phyloP scores from a whole-genome alignment of 1,140 invertebrate species.

The Notospermus geniculatus region DNA sequence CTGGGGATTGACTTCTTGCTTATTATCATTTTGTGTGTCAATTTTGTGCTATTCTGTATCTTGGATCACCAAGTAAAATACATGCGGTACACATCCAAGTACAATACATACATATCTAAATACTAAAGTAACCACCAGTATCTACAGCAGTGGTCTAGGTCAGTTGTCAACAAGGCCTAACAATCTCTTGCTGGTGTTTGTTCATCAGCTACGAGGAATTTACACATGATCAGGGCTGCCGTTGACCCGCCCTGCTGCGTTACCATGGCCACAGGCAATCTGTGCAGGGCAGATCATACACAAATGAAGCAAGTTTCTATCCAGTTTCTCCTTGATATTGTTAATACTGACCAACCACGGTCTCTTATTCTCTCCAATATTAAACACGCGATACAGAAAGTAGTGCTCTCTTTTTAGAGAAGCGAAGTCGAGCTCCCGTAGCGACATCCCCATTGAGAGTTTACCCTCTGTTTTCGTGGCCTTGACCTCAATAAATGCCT shows the following conservation, averaged over 20 bases:
- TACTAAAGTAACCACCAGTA: no score
- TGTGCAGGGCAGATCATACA: conserved; percentile 4
- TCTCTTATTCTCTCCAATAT: conserved; percentile 2
- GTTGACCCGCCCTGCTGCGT: not conserved
- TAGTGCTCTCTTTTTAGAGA: conserved; percentile 6
- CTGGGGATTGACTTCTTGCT: no score
- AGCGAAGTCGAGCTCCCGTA: conserved; percentile 15
- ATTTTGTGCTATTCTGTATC: no score
- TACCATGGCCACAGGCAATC: not conserved
- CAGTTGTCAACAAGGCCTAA: no score
- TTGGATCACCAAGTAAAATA: no score
- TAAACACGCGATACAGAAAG: conserved; percentile 18
- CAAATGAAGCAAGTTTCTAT: conserved; percentile 6
- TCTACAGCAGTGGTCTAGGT: no score
- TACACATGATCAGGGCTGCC: not conserved
- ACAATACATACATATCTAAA: no score
- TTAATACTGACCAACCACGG: conserved; percentile 3
- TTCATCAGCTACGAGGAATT: no score
- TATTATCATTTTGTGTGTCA: no score
- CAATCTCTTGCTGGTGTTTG: no score
- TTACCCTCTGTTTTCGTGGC: conserved; percentile 12
- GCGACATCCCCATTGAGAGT: conserved; percentile 12
- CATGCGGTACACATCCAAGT: no score
- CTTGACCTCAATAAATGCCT: conserved; percentile 17
- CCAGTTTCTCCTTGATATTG: conserved; percentile 11